These are phyloP conservation scores for Pelodytes ibericus DNA, from an alignment of 2,797 vertebrate species.

Conservation along the genomic window DNA sequence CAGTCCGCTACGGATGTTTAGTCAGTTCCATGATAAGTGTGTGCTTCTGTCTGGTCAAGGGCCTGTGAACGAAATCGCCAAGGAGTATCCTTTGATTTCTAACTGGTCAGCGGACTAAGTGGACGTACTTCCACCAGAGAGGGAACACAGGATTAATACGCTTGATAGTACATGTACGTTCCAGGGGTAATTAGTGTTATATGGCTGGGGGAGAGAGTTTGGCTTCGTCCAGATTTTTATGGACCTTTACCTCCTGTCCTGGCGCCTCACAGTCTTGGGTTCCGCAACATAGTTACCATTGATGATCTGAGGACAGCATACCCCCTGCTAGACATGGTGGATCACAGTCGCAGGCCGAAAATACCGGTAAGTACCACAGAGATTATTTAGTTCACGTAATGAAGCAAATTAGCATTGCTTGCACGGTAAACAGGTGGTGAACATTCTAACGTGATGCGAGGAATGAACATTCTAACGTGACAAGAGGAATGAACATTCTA, in stretches of 20 bases:
- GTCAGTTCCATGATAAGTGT: conserved; percentile 81
- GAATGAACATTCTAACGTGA: no score
- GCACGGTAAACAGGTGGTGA: not conserved
- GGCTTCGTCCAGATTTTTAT: not conserved
- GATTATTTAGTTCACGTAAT: not conserved
- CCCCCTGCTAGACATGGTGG: conserved; percentile 91
- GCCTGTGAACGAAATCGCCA: conserved; percentile 85
- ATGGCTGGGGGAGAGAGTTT: not conserved
- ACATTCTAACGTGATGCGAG: no score
- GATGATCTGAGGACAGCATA: conserved; percentile 86
- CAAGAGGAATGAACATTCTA: not conserved
- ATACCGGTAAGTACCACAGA: conserved; percentile 70
- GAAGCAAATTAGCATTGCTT: no score
- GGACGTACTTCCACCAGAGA: no score
- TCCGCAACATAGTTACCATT: conserved; percentile 85
- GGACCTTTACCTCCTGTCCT: conserved; percentile 64
- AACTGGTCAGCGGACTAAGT: no score
- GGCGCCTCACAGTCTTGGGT: conserved; percentile 80
- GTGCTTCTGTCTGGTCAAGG: conserved; percentile 92
- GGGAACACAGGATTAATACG: not conserved
- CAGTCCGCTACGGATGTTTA: conserved; percentile 91
- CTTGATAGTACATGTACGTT: no score
- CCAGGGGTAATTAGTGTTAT: no score
- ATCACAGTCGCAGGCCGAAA: conserved; percentile 88
- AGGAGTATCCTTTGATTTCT: conserved; percentile 83